Evolutionary conservation across 1,140 invertebrate species (phyloP), one percentile per base, ranked within the genome.

Genomic region (Caenorhabditis briggsae): DNA sequence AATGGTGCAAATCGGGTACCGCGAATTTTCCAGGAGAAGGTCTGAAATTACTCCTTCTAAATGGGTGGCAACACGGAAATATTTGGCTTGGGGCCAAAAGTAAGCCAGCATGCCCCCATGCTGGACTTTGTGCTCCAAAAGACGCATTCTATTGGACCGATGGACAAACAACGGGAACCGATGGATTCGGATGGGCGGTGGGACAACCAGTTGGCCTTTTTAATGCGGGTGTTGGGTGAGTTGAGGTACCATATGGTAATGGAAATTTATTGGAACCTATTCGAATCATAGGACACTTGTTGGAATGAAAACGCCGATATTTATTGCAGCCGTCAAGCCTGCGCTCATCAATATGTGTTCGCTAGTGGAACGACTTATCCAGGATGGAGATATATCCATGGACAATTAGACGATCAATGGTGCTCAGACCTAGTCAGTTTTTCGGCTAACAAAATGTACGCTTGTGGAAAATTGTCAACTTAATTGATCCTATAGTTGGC

Each of bases 91-190:
- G 59, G 3, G 59, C 59, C 20, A 61, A 20, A 12, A 20, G 59
- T 20, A 23, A 25, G 12, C 20, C 59, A 0, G 8, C 23, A 11
- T 61, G 59, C 9, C 59, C 59, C 5, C 14, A 23, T 8, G 25
- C 9, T 25, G 12, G 8, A 1, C 8, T 23, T 20, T 61, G 59
- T 25, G 20, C 59, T 25, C 59, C 59, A 61, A 6, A 9, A 1
- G 59, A 33, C 23, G 25, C 59, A 25, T 61, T 61, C 59, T 11
- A 61, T 25, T 61, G 59, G 59, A 61, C 59, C 11, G 59, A 61
- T 25, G 59, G 59, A 61, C 23, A 23, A 0, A 33, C 59, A 20
- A 61, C 59, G 9, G 59, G 59, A 23, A 25, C 7, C 59, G 20
- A 3, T 25, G 59, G 59, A 33, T 61, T 33, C 59, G 3, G 16